These are phyloP conservation scores for Zaprionus nigranus DNA, from an alignment of 1,140 invertebrate genomes.

Conservation along the genomic window DNA sequence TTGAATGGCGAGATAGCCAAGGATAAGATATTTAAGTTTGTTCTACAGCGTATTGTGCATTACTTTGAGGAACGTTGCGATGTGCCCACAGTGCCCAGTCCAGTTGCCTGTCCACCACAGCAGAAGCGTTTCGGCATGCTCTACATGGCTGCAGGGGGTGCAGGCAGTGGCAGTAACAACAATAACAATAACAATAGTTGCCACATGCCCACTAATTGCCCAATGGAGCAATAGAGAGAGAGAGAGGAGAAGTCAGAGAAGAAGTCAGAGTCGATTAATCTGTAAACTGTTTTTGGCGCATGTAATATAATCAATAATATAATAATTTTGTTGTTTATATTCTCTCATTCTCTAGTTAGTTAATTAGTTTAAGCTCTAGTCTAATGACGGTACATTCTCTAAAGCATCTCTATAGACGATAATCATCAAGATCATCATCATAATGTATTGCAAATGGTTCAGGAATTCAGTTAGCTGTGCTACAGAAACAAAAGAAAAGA, in stretches of 20 bases:
- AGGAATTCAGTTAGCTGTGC: constrained; percentile 78
- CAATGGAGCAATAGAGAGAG: constrained; percentile 74
- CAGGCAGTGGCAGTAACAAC: background rate
- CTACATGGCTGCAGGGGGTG: constrained; percentile 52
- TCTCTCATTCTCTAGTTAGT: constrained; percentile 21
- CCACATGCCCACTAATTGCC: constrained; percentile 57
- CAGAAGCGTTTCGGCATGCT: constrained; percentile 75
- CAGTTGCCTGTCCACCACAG: constrained; percentile 69
- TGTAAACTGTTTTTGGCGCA: background rate
- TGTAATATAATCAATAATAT: background rate
- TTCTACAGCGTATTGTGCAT: constrained; percentile 72
- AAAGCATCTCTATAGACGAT: background rate
- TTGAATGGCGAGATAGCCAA: constrained; percentile 79
- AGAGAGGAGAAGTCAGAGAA: no score
- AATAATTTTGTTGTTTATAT: background rate
- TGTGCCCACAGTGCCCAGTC: constrained; percentile 38
- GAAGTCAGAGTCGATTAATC: background rate
- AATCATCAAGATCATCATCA: constrained; percentile 12
- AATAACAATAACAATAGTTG: constrained; percentile 4
- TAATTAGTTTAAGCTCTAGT: constrained; percentile 45
- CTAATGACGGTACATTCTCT: constrained; percentile 20
- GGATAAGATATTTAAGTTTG: constrained; percentile 81
- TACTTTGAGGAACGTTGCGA: constrained; percentile 82
- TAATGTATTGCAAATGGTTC: constrained; percentile 52
- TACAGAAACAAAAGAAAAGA: constrained; percentile 34